Base-by-base conservation (phyloP, 2,797 vertebrate genomes). In the Lithobates pipiens region DNA sequence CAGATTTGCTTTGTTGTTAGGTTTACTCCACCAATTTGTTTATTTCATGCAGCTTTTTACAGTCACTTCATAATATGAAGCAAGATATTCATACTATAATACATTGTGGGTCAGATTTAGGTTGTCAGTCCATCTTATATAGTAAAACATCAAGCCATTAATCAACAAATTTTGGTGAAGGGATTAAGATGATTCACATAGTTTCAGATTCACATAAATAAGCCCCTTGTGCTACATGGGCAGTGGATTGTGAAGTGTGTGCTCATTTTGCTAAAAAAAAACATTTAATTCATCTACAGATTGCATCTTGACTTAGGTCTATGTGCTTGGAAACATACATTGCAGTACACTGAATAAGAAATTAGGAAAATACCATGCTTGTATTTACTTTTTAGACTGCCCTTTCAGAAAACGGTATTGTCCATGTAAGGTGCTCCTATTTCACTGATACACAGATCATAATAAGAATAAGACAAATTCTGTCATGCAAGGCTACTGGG, bases 341-440 rank as follows among this genome's bases (percentile, higher is more conserved):
- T 68, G 95, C 95, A 95, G 95, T 93, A 94, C 93, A 94, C 95
- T 95, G 88, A 94, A 95, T 94, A 94, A 96, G 96, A 97, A 94
- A 94, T 95, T 95, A 95, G 96, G 93, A 10, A 46, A 46, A 46
- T 46, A 46, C 13, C 44, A 46, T 44, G 42, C 93, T 89, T 96
- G 95, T 94, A 95, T 95, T 93, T 91, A 91, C 89, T 92, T 61
- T 92, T 88, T 92, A 92, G 91, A 92, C 91, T 92, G 91, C 92
- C 91, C 93, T 91, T 89, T 95, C 95, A 94, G 96, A 96, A 87
- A 93, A 91, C 95, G 95, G 95, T 88, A 86, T 92, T 92, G 93
- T 90, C 89, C 94, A 94, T 94, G 94, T 93, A 93, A 95, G 94
- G 94, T 92, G 90, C 92, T 95, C 93, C 92, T 94, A 93, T 95